These are phyloP conservation scores for Rhineura floridana DNA, from an alignment of 2,113 vertebrate genomes.

Conservation along the genomic window DNA sequence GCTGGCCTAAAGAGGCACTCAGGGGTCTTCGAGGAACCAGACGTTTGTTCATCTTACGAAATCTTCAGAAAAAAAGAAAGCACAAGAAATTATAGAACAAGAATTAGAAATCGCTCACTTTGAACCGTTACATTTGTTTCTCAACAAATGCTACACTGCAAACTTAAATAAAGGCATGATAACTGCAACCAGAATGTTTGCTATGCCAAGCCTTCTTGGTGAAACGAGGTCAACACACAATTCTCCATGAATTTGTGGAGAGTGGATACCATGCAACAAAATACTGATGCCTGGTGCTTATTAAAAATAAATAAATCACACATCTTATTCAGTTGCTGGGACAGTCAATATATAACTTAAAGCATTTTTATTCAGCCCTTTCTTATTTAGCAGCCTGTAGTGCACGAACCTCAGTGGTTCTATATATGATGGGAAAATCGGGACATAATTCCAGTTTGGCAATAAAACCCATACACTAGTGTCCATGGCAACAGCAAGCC, in stretches of 20 bases:
- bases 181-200: not conserved
- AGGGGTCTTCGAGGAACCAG: conserved; percentile 86
- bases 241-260: too few relatives aligned
- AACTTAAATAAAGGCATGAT: not conserved
- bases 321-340: not conserved
- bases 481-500: not conserved
- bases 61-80: conserved; percentile 76
- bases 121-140: not conserved
- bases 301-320: not conserved
- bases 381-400: not conserved
- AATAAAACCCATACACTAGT: not conserved
- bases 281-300: not conserved
- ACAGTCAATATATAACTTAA: not conserved
- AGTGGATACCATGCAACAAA: not conserved
- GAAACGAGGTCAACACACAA: not conserved
- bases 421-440: not conserved
- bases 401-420: not conserved
- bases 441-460: not conserved
- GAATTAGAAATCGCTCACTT: not conserved
- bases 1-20: conserved; percentile 86
- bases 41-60: conserved; percentile 98
- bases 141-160: not conserved
- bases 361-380: not conserved
- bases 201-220: not conserved
- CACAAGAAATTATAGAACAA: conserved; percentile 25